Percentiles rank a stretch among this genome's conserved stretches.
Conservation (phyloP, 2,888 invertebrate genomes). For the Epinotia bilunana region DNA sequence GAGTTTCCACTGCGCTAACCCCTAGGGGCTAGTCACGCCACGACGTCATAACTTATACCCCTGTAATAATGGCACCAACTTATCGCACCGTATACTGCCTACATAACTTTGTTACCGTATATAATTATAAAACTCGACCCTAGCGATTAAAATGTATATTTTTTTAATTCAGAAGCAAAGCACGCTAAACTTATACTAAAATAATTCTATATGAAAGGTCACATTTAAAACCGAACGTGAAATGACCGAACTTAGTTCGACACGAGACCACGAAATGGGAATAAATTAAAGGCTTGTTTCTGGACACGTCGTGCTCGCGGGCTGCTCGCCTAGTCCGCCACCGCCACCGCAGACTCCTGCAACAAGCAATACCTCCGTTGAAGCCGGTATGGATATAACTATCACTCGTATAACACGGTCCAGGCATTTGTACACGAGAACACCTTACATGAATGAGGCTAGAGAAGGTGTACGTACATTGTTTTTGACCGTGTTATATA, state of each 20-base stretch:
- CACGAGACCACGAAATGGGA: constrained; percentile 73
- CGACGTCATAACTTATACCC: constrained; percentile 78
- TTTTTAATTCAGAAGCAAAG: constrained; percentile 83
- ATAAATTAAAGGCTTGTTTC: constrained; percentile 80
- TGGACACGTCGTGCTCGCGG: constrained; percentile 55
- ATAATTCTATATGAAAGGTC: constrained; percentile 77
- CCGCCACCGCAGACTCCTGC: constrained; percentile 71
- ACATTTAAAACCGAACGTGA: constrained; percentile 75
- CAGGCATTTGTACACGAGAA: background rate
- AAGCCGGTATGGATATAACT: background rate
- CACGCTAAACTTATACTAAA: constrained; percentile 83
- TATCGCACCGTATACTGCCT: constrained; percentile 84
- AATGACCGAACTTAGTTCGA: constrained; percentile 80
- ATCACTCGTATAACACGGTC: background rate
- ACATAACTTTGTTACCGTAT: constrained; percentile 82
- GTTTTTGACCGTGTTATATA: no score
- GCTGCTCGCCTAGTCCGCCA: constrained; percentile 63
- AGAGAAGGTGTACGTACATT: no score
- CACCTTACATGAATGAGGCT: background rate
- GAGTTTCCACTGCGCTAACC: constrained; percentile 46
- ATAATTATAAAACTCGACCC: constrained; percentile 78
- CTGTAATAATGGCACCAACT: constrained; percentile 85
- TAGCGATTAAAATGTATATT: constrained; percentile 83
- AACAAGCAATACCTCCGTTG: constrained; percentile 45
- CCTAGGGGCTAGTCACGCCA: constrained; percentile 68